Percentiles rank a stretch among this genome's conserved stretches.
phyloP scores from a whole-genome alignment of 37 sponge, comb jelly and placozoan genomes.

The Crambe crambe region DNA sequence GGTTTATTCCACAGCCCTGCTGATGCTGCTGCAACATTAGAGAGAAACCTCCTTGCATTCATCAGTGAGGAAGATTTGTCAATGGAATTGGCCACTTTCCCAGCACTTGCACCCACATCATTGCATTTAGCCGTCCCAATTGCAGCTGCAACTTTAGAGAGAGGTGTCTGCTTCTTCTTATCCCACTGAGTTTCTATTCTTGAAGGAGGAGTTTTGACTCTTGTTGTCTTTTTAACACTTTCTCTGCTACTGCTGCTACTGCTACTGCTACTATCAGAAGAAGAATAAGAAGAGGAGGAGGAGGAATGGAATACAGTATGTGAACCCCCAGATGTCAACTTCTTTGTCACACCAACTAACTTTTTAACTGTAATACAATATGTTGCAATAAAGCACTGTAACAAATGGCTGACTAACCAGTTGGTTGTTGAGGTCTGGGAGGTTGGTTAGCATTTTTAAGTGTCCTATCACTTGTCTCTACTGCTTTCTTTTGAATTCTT shows the following conservation, averaged over 20 bases:
- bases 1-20: too few species aligned
- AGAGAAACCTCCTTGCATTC: too few species aligned
- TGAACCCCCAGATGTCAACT: conserved; percentile 16
- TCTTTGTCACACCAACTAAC: neutral
- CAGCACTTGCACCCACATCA: neutral
- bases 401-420: too few species aligned
- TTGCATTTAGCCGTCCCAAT: too few species aligned
- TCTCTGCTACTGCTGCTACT: neutral
- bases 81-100: neutral
- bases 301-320: conserved; percentile 30
- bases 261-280: neutral
- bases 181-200: neutral
- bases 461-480: too few species aligned
- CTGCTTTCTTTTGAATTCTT: too few species aligned
- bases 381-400: too few species aligned
- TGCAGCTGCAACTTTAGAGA: neutral
- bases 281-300: neutral
- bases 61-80: too few species aligned
- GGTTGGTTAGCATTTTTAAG: too few species aligned
- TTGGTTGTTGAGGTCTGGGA: too few species aligned
- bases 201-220: neutral
- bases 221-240: neutral
- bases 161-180: neutral
- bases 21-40: too few species aligned
- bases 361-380: neutral